A percentile compares a stretch with the other conserved stretches of the same genome.
Conservation (phyloP, 2,797 vertebrate genomes). For the Tapirus indicus region DNA sequence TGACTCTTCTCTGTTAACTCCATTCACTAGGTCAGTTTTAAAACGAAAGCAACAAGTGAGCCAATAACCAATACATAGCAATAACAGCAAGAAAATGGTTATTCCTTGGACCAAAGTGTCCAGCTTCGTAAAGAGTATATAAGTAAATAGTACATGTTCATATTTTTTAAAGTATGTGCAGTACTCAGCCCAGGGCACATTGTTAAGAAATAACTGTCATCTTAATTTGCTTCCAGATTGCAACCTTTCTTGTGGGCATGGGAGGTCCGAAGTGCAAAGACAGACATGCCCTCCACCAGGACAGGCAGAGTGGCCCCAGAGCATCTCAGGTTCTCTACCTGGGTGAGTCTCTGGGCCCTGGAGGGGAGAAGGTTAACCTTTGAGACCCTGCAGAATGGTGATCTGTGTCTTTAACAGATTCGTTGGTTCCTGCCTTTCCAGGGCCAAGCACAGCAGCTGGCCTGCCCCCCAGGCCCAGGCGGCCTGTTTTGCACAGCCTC, state of each 20-base stretch:
- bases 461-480: slow-evolving; percentile 68
- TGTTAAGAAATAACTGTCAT: background rate
- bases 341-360: background rate
- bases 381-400: background rate
- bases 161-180: too few relatives aligned
- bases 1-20: rapidly evolving
- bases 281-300: rapidly evolving
- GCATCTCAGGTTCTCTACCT: too few relatives aligned
- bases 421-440: background rate
- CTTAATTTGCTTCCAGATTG: background rate
- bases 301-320: rapidly evolving
- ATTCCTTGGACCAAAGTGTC: background rate
- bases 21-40: background rate
- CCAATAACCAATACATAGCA: background rate
- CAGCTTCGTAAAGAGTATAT: background rate
- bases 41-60: background rate
- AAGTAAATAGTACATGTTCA: too few relatives aligned
- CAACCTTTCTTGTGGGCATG: background rate
- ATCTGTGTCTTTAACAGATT: slow-evolving; percentile 77
- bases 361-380: background rate
- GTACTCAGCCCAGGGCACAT: background rate
- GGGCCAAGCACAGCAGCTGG: slow-evolving; percentile 82
- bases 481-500: slow-evolving; percentile 85
- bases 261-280: background rate
- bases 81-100: rapidly evolving